Percentiles rank a stretch among this genome's conserved stretches.
These are phyloP conservation scores for Camelus bactrianus DNA, from an alignment of 2,113 vertebrate genomes.

Conservation along the genomic window DNA sequence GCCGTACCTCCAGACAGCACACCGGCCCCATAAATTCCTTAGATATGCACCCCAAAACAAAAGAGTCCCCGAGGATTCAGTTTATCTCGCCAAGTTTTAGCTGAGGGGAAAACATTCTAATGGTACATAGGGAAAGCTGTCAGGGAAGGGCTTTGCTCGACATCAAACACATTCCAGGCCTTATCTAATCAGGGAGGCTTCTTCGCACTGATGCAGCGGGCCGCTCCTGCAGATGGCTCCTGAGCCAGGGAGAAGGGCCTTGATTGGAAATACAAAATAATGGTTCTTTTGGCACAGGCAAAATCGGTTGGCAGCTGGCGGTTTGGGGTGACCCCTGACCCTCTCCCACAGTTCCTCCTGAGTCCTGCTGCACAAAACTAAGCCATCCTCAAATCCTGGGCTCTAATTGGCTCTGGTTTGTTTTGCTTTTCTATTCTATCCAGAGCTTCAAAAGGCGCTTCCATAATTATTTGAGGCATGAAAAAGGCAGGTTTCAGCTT, in stretches of 20 bases:
- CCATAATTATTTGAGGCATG: constrained; percentile 76
- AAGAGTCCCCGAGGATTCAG: background rate
- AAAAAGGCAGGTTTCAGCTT: constrained; percentile 80
- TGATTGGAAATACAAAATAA: constrained; percentile 78
- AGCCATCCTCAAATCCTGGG: constrained; percentile 82
- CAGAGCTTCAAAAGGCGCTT: constrained; percentile 83
- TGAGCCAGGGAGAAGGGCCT: constrained; percentile 66
- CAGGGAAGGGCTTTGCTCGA: constrained; percentile 74
- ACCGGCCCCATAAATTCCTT: background rate
- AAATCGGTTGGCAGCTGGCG: constrained; percentile 79
- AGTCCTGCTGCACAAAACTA: constrained; percentile 76
- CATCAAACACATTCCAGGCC: constrained; percentile 87
- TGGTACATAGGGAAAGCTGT: constrained; percentile 66
- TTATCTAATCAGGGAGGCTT: constrained; percentile 86
- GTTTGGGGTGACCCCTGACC: constrained; percentile 82
- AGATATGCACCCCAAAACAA: constrained; percentile 5
- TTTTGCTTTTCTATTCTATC: constrained; percentile 83
- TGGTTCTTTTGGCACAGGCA: constrained; percentile 78
- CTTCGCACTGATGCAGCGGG: constrained; percentile 82
- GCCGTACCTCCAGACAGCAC: background rate
- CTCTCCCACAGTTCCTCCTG: constrained; percentile 81
- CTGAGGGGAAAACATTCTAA: constrained; percentile 77
- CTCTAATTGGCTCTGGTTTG: constrained; percentile 83
- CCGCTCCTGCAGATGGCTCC: constrained; percentile 76
- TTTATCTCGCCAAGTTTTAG: constrained; percentile 68